phyloP scores from a whole-genome alignment of 2,797 vertebrate species.

The Garrulus glandarius region DNA sequence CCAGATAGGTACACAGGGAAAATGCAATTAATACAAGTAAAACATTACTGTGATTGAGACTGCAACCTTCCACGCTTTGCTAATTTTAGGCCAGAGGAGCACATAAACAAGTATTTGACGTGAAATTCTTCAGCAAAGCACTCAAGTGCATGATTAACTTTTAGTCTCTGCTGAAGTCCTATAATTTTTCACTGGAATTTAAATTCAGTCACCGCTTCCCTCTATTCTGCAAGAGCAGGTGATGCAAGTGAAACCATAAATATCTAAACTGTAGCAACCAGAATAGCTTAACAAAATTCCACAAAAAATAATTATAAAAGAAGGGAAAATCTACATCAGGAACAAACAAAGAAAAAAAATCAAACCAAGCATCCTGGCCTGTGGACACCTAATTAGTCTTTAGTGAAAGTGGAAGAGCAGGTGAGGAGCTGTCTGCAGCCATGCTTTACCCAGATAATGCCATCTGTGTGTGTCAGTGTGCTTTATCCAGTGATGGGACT shows the following conservation, averaged over 20 bases:
- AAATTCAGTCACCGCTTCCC: background rate
- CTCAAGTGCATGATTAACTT: background rate
- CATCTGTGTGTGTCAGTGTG: background rate
- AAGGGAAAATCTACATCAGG: background rate
- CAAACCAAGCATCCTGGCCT: background rate
- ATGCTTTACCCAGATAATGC: background rate
- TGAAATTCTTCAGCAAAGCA: constrained; percentile 11
- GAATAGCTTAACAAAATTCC: background rate
- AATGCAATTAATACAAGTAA: background rate
- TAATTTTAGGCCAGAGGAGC: background rate
- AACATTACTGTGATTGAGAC: background rate
- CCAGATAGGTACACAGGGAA: background rate
- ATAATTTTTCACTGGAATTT: background rate
- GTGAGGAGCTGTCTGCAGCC: background rate
- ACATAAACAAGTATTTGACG: background rate
- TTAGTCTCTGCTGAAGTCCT: constrained; percentile 6
- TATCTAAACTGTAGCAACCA: background rate
- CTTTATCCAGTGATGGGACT: background rate
- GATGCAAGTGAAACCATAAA: constrained; percentile 14
- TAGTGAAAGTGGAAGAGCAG: background rate
- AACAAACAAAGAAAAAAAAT: background rate
- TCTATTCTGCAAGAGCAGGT: background rate
- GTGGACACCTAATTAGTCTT: background rate
- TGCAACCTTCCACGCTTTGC: background rate
- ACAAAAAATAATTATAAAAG: background rate